Evolutionary conservation across 2,113 vertebrate species (phyloP), one percentile per base, ranked within the genome.

Genomic region (Lagopus leucura): DNA sequence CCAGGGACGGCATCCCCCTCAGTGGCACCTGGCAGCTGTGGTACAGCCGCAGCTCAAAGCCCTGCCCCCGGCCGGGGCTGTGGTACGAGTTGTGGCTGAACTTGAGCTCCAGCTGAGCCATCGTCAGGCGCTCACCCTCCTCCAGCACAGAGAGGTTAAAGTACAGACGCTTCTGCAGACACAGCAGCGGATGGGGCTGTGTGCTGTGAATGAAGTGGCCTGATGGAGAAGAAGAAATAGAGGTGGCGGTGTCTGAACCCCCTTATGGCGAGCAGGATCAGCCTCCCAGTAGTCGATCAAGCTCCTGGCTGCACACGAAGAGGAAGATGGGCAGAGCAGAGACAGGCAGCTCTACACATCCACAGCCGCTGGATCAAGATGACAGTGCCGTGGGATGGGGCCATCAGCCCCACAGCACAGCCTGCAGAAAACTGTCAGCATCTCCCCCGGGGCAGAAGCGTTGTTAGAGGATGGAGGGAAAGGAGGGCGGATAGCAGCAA

Each of bases 61-160:
- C 80, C 4, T 32, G 90, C 11, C 58, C 91, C 14, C 74, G 69
- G 10, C 92, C 16, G 1, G 97, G 34, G 2, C 77, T 0, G 1
- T 87, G 83, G 84, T 98, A 93, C 5, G 96, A 93, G 25, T 95
- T 96, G 89, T 97, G 97, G 24, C 89, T 97, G 92, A 99, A 98
- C 17, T 55, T 93, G 42, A 99, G 28, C 82, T 99, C 98, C 94
- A 99, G 97, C 93, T 97, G 99, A 10, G 98, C 98, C 93, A 98
- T 88, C 4, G 98, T 99, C 76, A 98, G 73, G 75, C 75, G 92
- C 95, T 99, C 99, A 9, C 90, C 95, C 13, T 98, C 95, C 88
- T 98, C 98, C 94, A 99, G 98, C 30, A 96, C 97, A 0, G 98
- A 98, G 94, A 99, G 88, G 95, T 99, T 99, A 77, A 99, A 99